Evolutionary conservation across 1,140 invertebrate species (phyloP).

Genomic region (Penaeus vannamei): DNA sequence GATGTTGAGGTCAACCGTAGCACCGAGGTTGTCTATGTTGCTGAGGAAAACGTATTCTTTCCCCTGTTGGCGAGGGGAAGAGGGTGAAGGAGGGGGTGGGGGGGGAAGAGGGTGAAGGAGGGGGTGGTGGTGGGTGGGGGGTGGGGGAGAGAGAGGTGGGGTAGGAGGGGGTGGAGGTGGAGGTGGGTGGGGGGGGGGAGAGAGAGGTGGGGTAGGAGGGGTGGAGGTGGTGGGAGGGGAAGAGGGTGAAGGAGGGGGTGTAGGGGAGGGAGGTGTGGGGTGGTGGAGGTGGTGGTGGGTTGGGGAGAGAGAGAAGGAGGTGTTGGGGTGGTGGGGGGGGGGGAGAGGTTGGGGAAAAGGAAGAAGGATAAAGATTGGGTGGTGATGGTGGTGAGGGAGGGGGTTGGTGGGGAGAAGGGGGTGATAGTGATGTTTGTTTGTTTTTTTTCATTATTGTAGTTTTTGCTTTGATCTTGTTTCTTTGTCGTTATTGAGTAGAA

Average conservation of each 20-base stretch:
- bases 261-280: neutral
- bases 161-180: neutral
- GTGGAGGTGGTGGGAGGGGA: neutral
- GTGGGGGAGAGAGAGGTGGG: neutral
- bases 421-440: too few relatives aligned
- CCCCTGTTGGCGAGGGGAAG: slow-evolving; percentile 72
- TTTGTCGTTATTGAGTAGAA: too few relatives aligned
- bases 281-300: neutral
- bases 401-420: too few relatives aligned
- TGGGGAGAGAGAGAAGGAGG: too few relatives aligned
- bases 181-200: neutral
- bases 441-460: too few relatives aligned
- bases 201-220: neutral
- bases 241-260: neutral
- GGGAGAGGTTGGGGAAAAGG: too few relatives aligned
- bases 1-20: slow-evolving; percentile 97
- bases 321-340: too few relatives aligned
- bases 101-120: neutral
- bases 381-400: too few relatives aligned
- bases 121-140: neutral
- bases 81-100: too few relatives aligned
- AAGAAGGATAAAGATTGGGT: too few relatives aligned
- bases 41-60: slow-evolving; percentile 97
- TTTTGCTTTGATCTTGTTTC: too few relatives aligned
- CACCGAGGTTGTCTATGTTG: slow-evolving; percentile 99